Conservation (phyloP, 2,797 vertebrate genomes). For the Sebastes iracundus region DNA sequence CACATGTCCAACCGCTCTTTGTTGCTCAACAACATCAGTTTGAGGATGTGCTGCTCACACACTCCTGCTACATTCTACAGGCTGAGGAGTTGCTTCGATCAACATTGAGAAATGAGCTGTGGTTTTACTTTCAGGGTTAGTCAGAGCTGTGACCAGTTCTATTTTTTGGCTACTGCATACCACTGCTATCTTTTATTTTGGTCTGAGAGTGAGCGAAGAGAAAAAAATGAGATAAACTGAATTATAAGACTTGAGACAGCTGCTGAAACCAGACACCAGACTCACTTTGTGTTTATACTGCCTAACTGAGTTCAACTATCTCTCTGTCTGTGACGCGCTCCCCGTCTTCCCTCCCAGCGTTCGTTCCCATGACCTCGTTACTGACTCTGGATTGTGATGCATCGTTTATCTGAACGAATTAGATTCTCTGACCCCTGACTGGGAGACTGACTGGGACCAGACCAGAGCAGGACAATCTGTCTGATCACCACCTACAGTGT, state of each 20-base stretch:
- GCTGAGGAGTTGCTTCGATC: not conserved
- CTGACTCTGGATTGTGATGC: conserved; percentile 56
- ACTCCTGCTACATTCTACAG: conserved; percentile 63
- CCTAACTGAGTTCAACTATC: conserved; percentile 53
- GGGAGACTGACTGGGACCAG: conserved; percentile 1
- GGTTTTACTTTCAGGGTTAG: conserved; percentile 39
- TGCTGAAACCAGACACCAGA: conserved; percentile 72
- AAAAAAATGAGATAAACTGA: conserved; percentile 10
- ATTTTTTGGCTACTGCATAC: not conserved
- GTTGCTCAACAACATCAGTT: not conserved
- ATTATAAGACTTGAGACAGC: conserved; percentile 47
- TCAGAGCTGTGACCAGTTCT: not conserved
- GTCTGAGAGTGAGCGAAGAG: not conserved
- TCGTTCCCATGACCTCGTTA: conserved; percentile 75
- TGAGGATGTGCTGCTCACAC: conserved; percentile 44
- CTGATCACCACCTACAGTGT: conserved; percentile 10
- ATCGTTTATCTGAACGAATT: conserved; percentile 48
- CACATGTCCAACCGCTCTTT: not conserved
- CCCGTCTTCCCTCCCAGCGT: conserved; percentile 45
- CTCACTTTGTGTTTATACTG: conserved; percentile 63
- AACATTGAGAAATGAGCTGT: not conserved
- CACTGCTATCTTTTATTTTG: not conserved
- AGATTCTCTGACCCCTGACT: conserved; percentile 42
- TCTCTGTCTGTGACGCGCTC: conserved; percentile 48
- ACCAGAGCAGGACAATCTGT: not conserved